Evolutionary conservation across 2,113 vertebrate species (phyloP).

Genomic region (Prionailurus bengalensis): DNA sequence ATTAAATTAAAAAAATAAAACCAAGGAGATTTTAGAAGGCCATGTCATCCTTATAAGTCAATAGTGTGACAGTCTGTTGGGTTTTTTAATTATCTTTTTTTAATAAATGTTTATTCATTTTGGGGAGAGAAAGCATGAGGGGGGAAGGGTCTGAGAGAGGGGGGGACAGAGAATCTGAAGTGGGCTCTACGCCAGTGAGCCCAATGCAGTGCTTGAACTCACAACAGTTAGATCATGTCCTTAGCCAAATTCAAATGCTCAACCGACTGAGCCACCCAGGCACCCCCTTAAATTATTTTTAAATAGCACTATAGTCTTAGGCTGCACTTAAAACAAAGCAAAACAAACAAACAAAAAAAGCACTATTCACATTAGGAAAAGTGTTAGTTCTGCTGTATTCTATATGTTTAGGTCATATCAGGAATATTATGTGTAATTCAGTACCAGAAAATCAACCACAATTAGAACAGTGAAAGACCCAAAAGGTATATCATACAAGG

Average conservation of each 20-base stretch:
- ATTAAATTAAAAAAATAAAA: slow-evolving; percentile 20
- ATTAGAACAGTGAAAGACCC: background rate
- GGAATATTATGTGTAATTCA: background rate
- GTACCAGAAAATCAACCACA: background rate
- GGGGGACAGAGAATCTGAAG: no score
- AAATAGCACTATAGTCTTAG: background rate
- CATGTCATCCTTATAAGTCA: background rate
- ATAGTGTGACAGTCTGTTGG: background rate
- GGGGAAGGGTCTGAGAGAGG: no score
- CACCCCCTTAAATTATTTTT: background rate
- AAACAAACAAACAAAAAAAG: background rate
- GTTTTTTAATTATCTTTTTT: background rate
- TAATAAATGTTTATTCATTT: no score
- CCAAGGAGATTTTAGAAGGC: background rate
- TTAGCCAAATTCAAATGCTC: no score
- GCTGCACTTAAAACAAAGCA: background rate
- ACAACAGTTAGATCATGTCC: no score
- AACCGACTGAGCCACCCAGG: no score
- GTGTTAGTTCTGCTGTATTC: background rate
- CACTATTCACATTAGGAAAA: background rate
- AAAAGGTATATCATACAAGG: background rate
- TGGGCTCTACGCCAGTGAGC: no score
- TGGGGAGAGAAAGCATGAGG: no score
- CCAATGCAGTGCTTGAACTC: no score
- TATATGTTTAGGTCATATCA: background rate